Percentiles rank a stretch among this genome's conserved stretches.
These are phyloP conservation scores for Bubalus kerabau DNA, from an alignment of 2,113 vertebrate species.

Conservation along the genomic window DNA sequence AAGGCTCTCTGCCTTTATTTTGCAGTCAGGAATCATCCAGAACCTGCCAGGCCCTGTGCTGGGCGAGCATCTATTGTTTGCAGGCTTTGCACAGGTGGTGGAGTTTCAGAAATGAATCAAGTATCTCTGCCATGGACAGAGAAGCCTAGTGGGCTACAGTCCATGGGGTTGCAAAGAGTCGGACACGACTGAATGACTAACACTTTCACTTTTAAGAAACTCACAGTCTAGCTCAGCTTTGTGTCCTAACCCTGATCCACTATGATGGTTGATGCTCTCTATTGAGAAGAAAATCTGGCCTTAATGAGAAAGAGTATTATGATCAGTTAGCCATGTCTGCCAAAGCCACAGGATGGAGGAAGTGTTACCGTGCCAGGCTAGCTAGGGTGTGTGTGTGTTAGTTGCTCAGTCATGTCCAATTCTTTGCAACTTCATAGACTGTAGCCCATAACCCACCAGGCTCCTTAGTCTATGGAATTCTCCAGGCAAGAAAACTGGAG, in stretches of 20 bases:
- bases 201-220: not conserved
- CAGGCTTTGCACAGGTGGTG: not conserved
- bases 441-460: not conserved
- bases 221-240: not conserved
- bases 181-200: not conserved
- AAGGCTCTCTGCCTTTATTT: not conserved
- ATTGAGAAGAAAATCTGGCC: not conserved
- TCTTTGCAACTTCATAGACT: not conserved
- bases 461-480: not conserved
- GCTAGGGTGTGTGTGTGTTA: not conserved
- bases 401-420: not conserved
- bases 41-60: too few species aligned
- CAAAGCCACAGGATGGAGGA: not conserved
- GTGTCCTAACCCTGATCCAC: not conserved
- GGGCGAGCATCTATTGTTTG: not conserved
- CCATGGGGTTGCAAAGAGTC: fast-evolving
- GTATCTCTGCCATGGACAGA: not conserved
- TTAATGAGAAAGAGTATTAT: not conserved
- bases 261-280: not conserved
- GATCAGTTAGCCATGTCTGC: not conserved
- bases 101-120: not conserved
- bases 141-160: not conserved
- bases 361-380: not conserved
- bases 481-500: not conserved
- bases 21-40: too few species aligned